Evolutionary conservation across 2,797 vertebrate genomes (phyloP).

Genomic region (Pseudomugil tenellus): DNA sequence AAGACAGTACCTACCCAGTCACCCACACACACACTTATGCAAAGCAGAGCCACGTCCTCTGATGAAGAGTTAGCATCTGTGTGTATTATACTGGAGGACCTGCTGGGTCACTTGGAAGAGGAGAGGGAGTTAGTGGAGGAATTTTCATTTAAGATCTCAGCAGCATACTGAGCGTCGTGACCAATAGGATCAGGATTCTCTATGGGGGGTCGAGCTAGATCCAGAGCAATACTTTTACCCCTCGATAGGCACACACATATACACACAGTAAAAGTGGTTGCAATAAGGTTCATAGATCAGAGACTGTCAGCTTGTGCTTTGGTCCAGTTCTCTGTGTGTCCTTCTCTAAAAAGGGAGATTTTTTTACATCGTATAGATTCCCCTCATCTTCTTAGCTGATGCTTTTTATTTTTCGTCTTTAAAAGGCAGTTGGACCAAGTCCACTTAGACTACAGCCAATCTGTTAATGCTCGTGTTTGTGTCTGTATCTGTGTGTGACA

Average conservation of each 20-base stretch:
- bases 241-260: constrained; percentile 32
- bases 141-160: constrained; percentile 80
- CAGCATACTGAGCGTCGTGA: constrained; percentile 71
- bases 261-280: constrained; percentile 42
- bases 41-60: constrained; percentile 49
- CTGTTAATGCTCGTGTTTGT: constrained; percentile 70
- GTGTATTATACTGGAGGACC: constrained; percentile 59
- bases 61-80: constrained; percentile 58
- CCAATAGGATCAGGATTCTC: constrained; percentile 78
- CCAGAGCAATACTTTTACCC: constrained; percentile 59
- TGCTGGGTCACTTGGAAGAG: constrained; percentile 66
- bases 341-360: constrained; percentile 37
- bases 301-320: constrained; percentile 56
- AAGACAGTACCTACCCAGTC: constrained; percentile 29
- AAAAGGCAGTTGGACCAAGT: constrained; percentile 74
- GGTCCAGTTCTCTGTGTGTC: constrained; percentile 62
- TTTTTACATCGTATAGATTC: constrained; percentile 69
- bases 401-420: constrained; percentile 73
- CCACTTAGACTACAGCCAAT: constrained; percentile 71
- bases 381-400: constrained; percentile 73
- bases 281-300: constrained; percentile 55
- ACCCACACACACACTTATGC: constrained; percentile 31
- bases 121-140: constrained; percentile 71
- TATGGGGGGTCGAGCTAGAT: constrained; percentile 64
- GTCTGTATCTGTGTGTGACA: constrained; percentile 56